These are phyloP conservation scores for Ariopsis seemanni DNA, from an alignment of 2,113 vertebrate genomes.

Conservation along the genomic window DNA sequence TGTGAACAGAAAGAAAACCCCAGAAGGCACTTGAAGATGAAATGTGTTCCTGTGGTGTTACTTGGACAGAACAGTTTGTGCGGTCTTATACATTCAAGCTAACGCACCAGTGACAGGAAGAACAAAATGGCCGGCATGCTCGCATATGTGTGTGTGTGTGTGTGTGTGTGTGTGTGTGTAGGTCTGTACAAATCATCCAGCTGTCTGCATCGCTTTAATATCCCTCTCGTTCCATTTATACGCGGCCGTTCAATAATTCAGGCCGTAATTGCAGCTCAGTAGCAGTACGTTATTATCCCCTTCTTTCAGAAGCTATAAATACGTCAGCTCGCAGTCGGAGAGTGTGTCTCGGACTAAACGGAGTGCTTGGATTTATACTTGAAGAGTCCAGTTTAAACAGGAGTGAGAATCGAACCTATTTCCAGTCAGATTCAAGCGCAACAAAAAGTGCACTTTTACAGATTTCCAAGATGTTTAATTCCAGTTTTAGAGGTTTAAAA, in stretches of 20 bases:
- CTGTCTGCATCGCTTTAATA: conserved; percentile 51
- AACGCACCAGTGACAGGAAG: conserved; percentile 39
- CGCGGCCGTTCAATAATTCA: conserved; percentile 51
- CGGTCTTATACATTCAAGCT: conserved; percentile 55
- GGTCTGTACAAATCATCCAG: conserved; percentile 52
- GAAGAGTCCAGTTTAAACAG: conserved; percentile 34
- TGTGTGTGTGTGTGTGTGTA: conserved; percentile 21
- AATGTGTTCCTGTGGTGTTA: conserved; percentile 49
- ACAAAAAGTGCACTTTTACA: conserved; percentile 16
- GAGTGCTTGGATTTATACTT: conserved; percentile 20
- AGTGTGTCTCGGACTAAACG: conserved; percentile 28
- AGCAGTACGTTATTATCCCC: conserved; percentile 51
- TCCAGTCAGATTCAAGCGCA: conserved; percentile 52
- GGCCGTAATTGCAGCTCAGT: conserved; percentile 53
- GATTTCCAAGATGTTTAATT: conserved; percentile 22
- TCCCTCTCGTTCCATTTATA: conserved; percentile 49
- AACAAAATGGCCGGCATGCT: conserved; percentile 49
- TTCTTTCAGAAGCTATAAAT: conserved; percentile 47
- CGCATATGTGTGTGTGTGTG: conserved; percentile 11
- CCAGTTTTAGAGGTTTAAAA: not conserved
- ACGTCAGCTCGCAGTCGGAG: conserved; percentile 40
- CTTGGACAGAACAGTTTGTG: conserved; percentile 45
- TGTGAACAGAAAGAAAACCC: conserved; percentile 42
- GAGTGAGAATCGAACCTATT: conserved; percentile 43
- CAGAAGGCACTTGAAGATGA: conserved; percentile 58